Base-by-base conservation (phyloP, 1,140 invertebrate species). In the Drosophila pruinosa region DNA sequence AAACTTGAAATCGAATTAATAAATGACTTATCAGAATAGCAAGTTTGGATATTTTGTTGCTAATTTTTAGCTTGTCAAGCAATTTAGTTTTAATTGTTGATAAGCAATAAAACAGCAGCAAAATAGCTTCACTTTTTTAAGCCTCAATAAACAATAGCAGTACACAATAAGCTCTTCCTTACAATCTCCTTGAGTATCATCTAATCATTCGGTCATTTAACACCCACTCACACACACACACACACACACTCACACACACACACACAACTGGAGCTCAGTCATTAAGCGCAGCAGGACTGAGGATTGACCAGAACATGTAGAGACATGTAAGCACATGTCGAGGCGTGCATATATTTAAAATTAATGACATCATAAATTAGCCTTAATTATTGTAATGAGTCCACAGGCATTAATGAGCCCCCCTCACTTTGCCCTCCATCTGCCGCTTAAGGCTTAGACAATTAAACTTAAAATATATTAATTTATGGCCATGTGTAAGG, bases 351-450 rank as follows among this genome's bases (percentile, higher is more conserved):
- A 67, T 64, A 75, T 69, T 73, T 77, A 61, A 77, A 81, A 86
- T 88, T 82, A 86, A 86, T 81, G 82, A 86, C 71, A 62, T 78
- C 78, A 88, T 86, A 86, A 86, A 86, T 86, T 86, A 88, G 72
- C 59, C 82, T 75, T 86, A 86, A 86, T 86, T 86, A 86, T 88
- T 86, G 62, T 86, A 86, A 86, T 86, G 79, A 78, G 79, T 63
- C 78, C 70, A 65, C 54, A 63, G 63, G 71, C 79, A 78, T 82
- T 83, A 83, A 83, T 83, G 82, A 6, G 22, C 24, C 8, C 31
- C n/a, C 2, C 21, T 5, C 4, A 15, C 34, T n/a, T 1, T 6
- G 0, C 41, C 10, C 3, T 21, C 3, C 19, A 14, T 10, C 26
- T 26, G 8, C 17, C 8, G 43, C 24, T n/a, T 19, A 10, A 50